A percentile compares a stretch with the other conserved stretches of the same genome.
These are phyloP conservation scores for Microtus richardsoni DNA, from an alignment of 2,113 vertebrate species.

Conservation along the genomic window DNA sequence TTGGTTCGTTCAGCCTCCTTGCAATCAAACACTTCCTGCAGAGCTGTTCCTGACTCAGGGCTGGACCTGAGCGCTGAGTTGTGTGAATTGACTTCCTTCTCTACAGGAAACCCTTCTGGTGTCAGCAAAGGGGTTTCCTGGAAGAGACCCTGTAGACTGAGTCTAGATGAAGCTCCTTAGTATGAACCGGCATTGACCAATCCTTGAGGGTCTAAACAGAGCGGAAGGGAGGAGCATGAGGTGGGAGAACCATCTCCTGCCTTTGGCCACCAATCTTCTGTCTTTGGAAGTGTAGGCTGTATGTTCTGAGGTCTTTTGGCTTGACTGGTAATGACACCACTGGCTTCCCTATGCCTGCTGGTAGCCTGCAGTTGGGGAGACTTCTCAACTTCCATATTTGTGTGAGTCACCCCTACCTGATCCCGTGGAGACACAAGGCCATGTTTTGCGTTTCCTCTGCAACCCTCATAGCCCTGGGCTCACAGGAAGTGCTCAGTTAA, in stretches of 20 bases:
- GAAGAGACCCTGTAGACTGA: not conserved
- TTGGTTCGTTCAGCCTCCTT: conserved; percentile 70
- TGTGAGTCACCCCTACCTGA: not conserved
- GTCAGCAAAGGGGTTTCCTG: not conserved
- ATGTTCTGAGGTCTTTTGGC: not conserved
- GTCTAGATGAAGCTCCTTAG: not conserved
- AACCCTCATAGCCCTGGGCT: not conserved
- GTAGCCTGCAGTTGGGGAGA: not conserved
- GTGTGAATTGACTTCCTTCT: not conserved
- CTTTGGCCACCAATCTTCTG: too few relatives aligned
- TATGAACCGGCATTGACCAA: not conserved
- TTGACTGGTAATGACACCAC: not conserved
- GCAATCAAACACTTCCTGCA: conserved; percentile 74
- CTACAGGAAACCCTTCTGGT: not conserved
- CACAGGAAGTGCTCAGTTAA: not conserved
- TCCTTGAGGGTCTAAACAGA: not conserved
- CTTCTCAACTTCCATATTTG: not conserved
- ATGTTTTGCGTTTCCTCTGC: not conserved
- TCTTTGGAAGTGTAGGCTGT: not conserved
- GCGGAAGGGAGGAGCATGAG: not conserved
- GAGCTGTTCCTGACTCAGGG: not conserved
- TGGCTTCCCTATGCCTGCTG: not conserved
- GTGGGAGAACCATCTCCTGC: not conserved
- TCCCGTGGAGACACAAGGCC: not conserved
- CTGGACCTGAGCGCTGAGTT: not conserved